Conservation (phyloP, 2,888 invertebrate species). For the Cantharis rustica region DNA sequence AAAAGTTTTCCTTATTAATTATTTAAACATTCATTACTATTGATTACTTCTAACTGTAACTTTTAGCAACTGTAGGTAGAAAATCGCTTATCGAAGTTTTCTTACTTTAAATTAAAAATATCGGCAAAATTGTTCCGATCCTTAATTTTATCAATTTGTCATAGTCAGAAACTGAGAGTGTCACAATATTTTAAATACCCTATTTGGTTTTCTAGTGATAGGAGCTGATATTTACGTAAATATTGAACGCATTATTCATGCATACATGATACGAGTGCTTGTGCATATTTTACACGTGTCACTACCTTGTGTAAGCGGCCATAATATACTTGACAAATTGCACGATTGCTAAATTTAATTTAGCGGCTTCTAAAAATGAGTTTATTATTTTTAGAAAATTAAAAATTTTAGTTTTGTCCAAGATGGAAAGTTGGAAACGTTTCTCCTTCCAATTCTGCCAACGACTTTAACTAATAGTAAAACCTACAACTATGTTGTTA, state of each 20-base stretch:
- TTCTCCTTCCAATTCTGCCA: too few species aligned
- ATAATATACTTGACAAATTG: slow-evolving; percentile 49
- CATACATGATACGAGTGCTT: slow-evolving; percentile 48
- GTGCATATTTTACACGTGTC: slow-evolving; percentile 52
- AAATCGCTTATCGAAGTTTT: neutral
- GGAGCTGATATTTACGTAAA: slow-evolving; percentile 42
- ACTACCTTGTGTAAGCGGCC: slow-evolving; percentile 51
- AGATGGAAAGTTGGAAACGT: neutral
- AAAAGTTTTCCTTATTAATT: slow-evolving; percentile 20
- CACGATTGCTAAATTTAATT: neutral
- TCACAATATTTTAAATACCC: slow-evolving; percentile 31
- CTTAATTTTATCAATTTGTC: slow-evolving; percentile 1
- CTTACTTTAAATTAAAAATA: neutral
- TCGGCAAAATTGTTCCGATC: neutral
- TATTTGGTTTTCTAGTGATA: slow-evolving; percentile 29
- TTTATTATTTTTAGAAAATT: neutral
- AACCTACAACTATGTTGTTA: slow-evolving; percentile 14
- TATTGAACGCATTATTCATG: slow-evolving; percentile 49
- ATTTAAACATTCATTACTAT: slow-evolving; percentile 10
- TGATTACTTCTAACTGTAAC: neutral
- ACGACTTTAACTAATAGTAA: neutral
- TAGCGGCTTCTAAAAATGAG: neutral
- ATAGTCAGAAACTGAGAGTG: slow-evolving; percentile 7
- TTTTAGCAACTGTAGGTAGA: neutral
- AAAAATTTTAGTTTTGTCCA: neutral